These are phyloP conservation scores for Capromys pilorides DNA, from an alignment of 2,797 vertebrate species.

Conservation along the genomic window DNA sequence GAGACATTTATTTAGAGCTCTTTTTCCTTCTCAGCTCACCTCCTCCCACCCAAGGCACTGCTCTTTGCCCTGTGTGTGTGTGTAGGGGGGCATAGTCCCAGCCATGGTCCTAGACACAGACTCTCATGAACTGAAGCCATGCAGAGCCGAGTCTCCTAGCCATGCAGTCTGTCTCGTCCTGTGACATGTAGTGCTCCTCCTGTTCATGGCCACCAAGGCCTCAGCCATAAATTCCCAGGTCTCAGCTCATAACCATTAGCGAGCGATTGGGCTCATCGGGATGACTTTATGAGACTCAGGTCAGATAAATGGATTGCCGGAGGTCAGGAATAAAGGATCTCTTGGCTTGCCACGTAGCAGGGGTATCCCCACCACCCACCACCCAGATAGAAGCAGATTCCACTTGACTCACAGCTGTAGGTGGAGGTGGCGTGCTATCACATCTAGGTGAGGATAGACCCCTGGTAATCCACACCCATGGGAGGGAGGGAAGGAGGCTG, in stretches of 20 bases:
- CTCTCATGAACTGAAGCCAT: not conserved
- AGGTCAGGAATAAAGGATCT: constrained; percentile 77
- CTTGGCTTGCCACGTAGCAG: constrained; percentile 46
- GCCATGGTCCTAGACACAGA: not conserved
- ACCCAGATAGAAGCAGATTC: not conserved
- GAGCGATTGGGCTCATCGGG: constrained; percentile 74
- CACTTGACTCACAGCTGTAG: not conserved
- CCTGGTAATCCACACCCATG: not conserved
- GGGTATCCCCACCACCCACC: constrained; percentile 21
- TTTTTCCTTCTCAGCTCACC: not conserved
- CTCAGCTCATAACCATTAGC: constrained; percentile 82
- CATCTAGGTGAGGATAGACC: not conserved
- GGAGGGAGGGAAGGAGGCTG: not conserved
- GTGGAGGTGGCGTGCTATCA: not conserved
- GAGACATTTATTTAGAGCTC: not conserved
- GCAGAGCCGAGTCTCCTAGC: not conserved
- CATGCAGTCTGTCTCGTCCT: not conserved
- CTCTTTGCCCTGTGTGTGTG: not conserved
- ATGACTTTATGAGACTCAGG: constrained; percentile 78
- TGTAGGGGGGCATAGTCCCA: not conserved
- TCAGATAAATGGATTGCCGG: constrained; percentile 81
- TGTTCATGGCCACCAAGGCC: constrained; percentile 53
- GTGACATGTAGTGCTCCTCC: not conserved
- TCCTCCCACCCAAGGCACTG: not conserved
- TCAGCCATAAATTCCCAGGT: constrained; percentile 81